Evolutionary conservation across 2,113 vertebrate genomes (phyloP).

Genomic region (Hipposideros armiger): DNA sequence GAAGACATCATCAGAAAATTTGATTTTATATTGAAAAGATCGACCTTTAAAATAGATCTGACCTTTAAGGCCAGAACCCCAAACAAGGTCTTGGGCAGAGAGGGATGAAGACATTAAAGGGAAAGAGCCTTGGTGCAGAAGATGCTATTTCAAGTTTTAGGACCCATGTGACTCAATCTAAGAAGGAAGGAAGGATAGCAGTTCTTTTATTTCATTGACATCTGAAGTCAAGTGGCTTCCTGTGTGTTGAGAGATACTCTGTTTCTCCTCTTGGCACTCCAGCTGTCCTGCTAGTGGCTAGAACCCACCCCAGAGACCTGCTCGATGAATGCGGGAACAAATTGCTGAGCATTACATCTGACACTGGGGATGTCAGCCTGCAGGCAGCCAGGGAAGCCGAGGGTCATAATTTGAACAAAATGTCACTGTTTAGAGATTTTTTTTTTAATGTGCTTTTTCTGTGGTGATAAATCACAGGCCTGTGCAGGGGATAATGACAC

Average conservation of each 20-base stretch:
- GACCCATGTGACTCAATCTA: not conserved
- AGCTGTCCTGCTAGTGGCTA: not conserved
- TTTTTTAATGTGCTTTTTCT: conserved; percentile 64
- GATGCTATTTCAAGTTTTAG: not conserved
- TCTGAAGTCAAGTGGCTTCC: conserved; percentile 3
- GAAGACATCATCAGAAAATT: not conserved
- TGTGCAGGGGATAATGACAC: conserved; percentile 62
- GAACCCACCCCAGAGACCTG: not conserved
- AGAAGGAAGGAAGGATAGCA: not conserved
- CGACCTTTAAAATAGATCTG: not conserved
- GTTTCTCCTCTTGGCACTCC: not conserved
- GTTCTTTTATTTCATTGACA: not conserved
- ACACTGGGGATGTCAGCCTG: conserved; percentile 17
- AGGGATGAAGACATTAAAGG: not conserved
- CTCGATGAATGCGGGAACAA: not conserved
- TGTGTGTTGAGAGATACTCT: not conserved
- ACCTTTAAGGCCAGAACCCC: not conserved
- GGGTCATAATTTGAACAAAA: conserved; percentile 74
- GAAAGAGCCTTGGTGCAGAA: not conserved
- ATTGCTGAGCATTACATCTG: not conserved
- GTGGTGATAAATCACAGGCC: conserved; percentile 71
- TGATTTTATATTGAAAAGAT: conserved; percentile 32
- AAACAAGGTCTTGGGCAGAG: not conserved
- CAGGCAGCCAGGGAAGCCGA: conserved; percentile 26
- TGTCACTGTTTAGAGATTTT: conserved; percentile 65